phyloP scores from a whole-genome alignment of 2,888 invertebrate species.

The Pachycephus smyrnensis region DNA sequence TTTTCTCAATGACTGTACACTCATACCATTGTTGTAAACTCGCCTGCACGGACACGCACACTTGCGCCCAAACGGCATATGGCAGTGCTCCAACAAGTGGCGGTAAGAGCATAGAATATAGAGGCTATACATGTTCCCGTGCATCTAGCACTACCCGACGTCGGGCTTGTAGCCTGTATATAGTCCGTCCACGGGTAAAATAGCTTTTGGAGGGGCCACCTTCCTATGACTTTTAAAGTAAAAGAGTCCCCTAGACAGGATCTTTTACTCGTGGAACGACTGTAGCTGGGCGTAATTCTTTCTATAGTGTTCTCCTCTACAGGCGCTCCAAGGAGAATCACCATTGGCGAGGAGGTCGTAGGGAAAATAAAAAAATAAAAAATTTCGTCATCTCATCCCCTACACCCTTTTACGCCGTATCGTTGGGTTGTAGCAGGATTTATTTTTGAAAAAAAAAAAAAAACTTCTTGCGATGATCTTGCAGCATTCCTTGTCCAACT shows the following conservation, averaged over 20 bases:
- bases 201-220: too few species aligned
- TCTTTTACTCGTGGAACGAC: too few species aligned
- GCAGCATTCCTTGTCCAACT: neutral
- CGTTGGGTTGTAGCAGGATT: neutral
- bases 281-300: neutral
- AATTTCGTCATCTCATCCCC: neutral
- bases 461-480: neutral
- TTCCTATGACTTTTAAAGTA: too few species aligned
- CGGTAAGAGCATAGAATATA: constrained; percentile 24
- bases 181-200: too few species aligned
- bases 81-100: constrained; percentile 62
- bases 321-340: neutral
- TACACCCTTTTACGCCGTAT: neutral
- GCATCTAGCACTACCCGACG: neutral
- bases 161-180: neutral
- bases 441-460: neutral
- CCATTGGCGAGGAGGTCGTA: neutral
- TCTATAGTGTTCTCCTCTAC: neutral
- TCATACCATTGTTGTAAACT: constrained; percentile 19
- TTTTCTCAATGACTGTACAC: constrained; percentile 42
- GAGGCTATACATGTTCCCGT: constrained; percentile 1
- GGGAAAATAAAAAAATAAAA: neutral
- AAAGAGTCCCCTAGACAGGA: too few species aligned
- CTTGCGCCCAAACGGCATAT: constrained; percentile 39
- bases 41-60: neutral